Evolutionary conservation across 37 sponge, comb jelly and placozoan species (phyloP).

Genomic region (Spongilla lacustris): DNA sequence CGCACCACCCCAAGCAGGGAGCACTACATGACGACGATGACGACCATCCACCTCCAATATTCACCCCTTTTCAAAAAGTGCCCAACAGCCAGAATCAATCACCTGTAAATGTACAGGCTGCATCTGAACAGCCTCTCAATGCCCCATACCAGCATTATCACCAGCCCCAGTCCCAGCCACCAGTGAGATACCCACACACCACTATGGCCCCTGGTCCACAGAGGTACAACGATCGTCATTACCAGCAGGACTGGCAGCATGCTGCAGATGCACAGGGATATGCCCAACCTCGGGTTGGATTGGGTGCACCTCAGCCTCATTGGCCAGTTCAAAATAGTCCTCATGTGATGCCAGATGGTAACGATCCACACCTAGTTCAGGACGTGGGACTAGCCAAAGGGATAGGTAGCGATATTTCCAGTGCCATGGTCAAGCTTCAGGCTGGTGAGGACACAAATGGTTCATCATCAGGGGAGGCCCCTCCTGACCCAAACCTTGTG

Average conservation of each 20-base stretch:
- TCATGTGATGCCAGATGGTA: not conserved
- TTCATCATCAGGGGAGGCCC: not conserved
- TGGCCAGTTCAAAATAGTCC: not conserved
- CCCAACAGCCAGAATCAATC: not conserved
- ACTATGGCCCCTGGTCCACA: not conserved
- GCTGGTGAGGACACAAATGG: not conserved
- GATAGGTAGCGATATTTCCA: not conserved
- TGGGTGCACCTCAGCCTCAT: not conserved
- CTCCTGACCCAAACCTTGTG: constrained; percentile 45
- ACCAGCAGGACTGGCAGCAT: not conserved
- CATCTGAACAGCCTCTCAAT: not conserved
- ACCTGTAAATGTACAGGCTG: not conserved
- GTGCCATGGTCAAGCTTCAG: not conserved
- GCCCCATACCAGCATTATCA: not conserved
- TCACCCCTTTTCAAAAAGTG: not conserved
- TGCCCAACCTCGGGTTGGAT: not conserved
- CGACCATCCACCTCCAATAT: not conserved
- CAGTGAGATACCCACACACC: not conserved
- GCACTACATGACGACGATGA: not conserved
- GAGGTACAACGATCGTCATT: not conserved
- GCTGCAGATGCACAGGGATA: not conserved
- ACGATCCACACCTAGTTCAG: not conserved
- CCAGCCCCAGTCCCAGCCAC: not conserved
- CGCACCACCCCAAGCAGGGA: not conserved
- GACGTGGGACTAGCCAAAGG: not conserved